A percentile compares a stretch with the other conserved stretches of the same genome.
Conservation (phyloP, 2,888 invertebrate species). For the Calameuta idolon region DNA sequence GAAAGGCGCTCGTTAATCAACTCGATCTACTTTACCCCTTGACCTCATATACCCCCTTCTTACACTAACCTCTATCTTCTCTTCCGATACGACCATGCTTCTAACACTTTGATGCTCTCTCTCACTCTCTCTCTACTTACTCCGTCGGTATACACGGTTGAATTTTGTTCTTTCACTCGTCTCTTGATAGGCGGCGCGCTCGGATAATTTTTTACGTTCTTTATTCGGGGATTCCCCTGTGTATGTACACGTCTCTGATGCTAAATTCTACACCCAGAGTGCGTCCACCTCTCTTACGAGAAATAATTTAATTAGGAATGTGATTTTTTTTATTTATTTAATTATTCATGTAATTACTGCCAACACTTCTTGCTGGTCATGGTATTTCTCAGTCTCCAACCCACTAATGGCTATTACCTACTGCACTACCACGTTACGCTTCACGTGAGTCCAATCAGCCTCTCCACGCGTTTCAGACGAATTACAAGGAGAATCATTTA, state of each 20-base stretch:
- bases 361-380: not conserved
- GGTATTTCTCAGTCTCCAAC: not conserved
- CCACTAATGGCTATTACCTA: not conserved
- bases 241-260: not conserved
- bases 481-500: constrained; percentile 40
- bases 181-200: not conserved
- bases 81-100: too few relatives aligned
- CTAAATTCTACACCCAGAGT: not conserved
- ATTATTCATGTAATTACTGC: not conserved
- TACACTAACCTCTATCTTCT: not conserved
- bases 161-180: not conserved
- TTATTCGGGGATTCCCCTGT: not conserved
- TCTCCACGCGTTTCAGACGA: constrained; percentile 34
- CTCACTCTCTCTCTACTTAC: not conserved
- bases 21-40: constrained; percentile 20
- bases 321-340: not conserved
- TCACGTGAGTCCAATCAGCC: not conserved
- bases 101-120: too few relatives aligned
- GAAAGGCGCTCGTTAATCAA: constrained; percentile 41
- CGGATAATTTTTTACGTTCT: not conserved
- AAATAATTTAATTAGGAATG: not conserved
- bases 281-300: not conserved
- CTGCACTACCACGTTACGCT: not conserved
- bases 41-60: constrained; percentile 4
- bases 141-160: not conserved